Evolutionary conservation across 2,113 vertebrate species (phyloP).

Genomic region (Corynorhinus townsendii): DNA sequence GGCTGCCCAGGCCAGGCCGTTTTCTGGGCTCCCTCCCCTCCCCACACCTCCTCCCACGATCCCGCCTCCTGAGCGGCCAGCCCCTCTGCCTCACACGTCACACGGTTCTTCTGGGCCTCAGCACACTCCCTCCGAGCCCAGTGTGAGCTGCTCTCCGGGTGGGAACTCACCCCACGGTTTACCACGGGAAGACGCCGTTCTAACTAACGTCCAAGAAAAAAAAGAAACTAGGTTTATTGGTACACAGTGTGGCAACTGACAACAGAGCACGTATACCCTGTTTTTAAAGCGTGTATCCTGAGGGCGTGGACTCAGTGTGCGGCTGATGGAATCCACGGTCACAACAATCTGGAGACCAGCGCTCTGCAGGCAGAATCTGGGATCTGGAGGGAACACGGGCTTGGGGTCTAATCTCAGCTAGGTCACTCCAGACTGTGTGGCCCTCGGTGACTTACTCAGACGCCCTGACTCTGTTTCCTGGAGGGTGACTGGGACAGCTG

Average conservation of each 20-base stretch:
- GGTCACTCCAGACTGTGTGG: not conserved
- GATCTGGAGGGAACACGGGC: not conserved
- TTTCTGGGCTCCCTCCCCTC: not conserved
- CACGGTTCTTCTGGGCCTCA: not conserved
- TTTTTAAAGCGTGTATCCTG: not conserved
- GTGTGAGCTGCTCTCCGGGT: not conserved
- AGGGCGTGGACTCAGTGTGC: fast-evolving
- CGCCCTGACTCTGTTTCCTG: not conserved
- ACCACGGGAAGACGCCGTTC: not conserved
- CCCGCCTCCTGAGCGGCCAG: not conserved
- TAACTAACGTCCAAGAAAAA: not conserved
- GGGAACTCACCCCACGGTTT: not conserved
- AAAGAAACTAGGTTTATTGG: not conserved
- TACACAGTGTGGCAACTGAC: fast-evolving
- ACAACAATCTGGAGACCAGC: not conserved
- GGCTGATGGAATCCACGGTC: not conserved
- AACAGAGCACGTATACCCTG: no score
- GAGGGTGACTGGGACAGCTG: not conserved
- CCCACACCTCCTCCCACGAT: not conserved
- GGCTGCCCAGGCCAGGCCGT: not conserved
- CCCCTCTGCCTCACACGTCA: fast-evolving
- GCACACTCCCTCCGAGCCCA: not conserved
- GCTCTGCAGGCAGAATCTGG: not conserved
- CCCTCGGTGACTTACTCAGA: not conserved
- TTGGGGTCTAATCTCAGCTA: not conserved